Evolutionary conservation across 2,113 vertebrate species (phyloP).

Genomic region (Excalfactoria chinensis): DNA sequence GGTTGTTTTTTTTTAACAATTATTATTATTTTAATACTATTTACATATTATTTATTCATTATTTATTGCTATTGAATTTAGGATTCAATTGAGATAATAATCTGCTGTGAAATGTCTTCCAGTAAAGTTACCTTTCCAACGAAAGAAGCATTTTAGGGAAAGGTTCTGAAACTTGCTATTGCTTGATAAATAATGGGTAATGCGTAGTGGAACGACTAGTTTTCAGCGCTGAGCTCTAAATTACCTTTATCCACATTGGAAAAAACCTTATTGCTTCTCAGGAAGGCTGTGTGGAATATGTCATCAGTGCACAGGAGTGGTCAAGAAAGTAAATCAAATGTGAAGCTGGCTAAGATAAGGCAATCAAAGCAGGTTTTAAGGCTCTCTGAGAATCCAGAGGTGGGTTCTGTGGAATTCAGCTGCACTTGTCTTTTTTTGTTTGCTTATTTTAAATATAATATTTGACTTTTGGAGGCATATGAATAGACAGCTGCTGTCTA

Average conservation of each 20-base stretch:
- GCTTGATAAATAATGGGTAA: background rate
- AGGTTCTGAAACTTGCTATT: background rate
- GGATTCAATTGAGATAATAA: background rate
- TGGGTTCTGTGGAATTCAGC: background rate
- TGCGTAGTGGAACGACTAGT: background rate
- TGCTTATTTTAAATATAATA: background rate
- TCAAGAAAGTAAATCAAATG: constrained; percentile 19
- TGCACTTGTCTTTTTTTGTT: background rate
- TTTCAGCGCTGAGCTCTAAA: background rate
- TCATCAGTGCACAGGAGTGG: background rate
- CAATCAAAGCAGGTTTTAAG: background rate
- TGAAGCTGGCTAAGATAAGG: background rate
- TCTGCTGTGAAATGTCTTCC: background rate
- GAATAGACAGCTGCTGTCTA: background rate
- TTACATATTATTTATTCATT: background rate
- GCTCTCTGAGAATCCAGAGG: background rate
- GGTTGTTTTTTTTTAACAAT: background rate
- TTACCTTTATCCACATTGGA: background rate
- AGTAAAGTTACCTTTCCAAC: background rate
- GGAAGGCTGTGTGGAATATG: constrained; percentile 1
- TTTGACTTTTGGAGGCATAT: background rate
- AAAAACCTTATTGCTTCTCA: background rate
- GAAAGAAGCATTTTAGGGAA: background rate
- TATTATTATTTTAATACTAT: background rate
- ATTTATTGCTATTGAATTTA: background rate